These are phyloP conservation scores for Chrysopilus asiliformis DNA, from an alignment of 2,888 invertebrate genomes.

Conservation along the genomic window DNA sequence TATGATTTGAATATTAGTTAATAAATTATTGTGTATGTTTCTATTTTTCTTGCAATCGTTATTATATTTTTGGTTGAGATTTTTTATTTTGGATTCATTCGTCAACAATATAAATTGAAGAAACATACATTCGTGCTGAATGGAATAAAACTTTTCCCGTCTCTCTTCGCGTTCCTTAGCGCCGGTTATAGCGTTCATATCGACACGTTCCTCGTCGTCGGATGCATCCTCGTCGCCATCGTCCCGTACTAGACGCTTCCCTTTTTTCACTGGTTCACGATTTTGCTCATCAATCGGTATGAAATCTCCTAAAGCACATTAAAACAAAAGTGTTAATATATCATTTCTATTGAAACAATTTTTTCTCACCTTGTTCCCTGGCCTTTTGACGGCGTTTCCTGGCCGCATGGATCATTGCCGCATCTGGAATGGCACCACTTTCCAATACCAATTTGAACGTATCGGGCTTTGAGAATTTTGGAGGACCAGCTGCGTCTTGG, in stretches of 20 bases:
- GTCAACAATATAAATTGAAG: too few species aligned
- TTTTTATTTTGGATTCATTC: too few species aligned
- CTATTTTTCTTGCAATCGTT: too few species aligned
- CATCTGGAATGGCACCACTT: slow-evolving; percentile 91
- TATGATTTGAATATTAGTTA: too few species aligned
- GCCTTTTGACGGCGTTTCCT: slow-evolving; percentile 90
- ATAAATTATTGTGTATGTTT: too few species aligned
- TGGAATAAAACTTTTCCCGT: slow-evolving; percentile 65
- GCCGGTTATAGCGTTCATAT: slow-evolving; percentile 72
- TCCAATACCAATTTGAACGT: slow-evolving; percentile 67
- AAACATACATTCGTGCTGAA: slow-evolving; percentile 46
- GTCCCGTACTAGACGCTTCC: slow-evolving; percentile 60
- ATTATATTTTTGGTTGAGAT: too few species aligned
- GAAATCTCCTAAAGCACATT: slow-evolving; percentile 37
- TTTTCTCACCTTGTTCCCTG: slow-evolving; percentile 52
- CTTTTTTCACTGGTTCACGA: slow-evolving; percentile 32
- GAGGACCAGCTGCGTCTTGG: slow-evolving; percentile 23
- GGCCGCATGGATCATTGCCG: slow-evolving; percentile 94
- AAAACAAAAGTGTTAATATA: background rate
- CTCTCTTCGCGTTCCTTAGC: slow-evolving; percentile 61
- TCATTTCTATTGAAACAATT: background rate
- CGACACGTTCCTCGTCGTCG: slow-evolving; percentile 72
- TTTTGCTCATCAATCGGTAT: slow-evolving; percentile 41
- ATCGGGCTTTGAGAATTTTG: slow-evolving; percentile 50
- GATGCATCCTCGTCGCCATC: slow-evolving; percentile 67